Base-by-base conservation (phyloP, 1,140 invertebrate species). In the Lepidurus arcticus region DNA sequence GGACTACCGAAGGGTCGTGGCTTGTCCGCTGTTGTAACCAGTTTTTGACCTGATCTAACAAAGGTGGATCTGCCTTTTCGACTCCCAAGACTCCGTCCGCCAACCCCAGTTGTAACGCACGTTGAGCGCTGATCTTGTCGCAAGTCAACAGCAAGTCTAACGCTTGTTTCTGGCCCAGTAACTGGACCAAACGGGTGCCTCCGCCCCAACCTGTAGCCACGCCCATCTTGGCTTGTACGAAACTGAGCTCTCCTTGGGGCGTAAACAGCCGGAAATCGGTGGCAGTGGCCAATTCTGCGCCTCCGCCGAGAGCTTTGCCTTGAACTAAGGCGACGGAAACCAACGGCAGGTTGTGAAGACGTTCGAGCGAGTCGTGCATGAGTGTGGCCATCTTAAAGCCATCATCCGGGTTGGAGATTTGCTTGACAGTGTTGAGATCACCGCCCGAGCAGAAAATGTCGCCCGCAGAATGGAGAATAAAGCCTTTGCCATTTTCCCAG, bases 401-500 rank as follows among this genome's bases (percentile, higher is more conserved):
- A 73, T 83, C 83, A 21, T 84, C 81, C 8, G 82, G 79, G 44
- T 82, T 85, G 13, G 78, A 80, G 26, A 84, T 85, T 75, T 83
- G 77, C 80, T 82, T 83, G 0, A 88, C 87, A 65, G 87, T 86
- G 9, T 87, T 83, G 13, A 90, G 81, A 82, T 90, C 88, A 9
- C 87, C 88, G 21, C 90, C 90, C 4, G 90, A 89, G 82, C 89
- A 90, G 82, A 90, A 90, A 26, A 85, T 85, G 13, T 82, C 82
- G 5, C 84, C 86, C 21, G 82, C 80, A 0, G 88, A 88, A 76
- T 83, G 82, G 6, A 91, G 21, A 11, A 90, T 83, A 1, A 90
- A 78, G 13, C 86, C 89, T 85, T 88, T 89, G 8, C 89, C 89
- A n/a, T 81, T 80, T 24, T 81, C 79, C 87, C 87, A 88, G 7